Evolutionary conservation across 35 echinoderm and acorn worm species (phyloP), one percentile per base, ranked within the genome.

Genomic region (Heliocidaris tuberculata): DNA sequence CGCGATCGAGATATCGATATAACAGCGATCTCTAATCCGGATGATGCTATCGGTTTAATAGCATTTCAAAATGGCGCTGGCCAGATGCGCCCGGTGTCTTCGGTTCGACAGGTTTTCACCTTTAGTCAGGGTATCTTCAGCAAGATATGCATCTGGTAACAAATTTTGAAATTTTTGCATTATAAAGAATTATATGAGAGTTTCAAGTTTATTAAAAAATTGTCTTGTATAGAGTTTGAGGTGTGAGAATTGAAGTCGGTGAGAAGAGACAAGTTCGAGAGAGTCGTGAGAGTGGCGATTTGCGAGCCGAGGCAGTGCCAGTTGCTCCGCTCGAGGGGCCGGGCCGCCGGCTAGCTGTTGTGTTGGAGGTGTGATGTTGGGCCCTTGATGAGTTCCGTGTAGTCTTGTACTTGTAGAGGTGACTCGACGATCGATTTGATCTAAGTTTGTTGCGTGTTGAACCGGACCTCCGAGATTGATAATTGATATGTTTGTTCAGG

Each of bases 121-220:
- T 15, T n/a, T 89, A 17, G 31, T 48, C 15, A 89, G 31, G 31
- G 87, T 89, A 42, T 89, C 65, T 7, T 8, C 87, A 12, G 87
- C 31, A 42, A 89, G 87, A 89, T 89, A 89, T 48, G 87, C 87
- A 17, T 89, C 87, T 17, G 87, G 87, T 89, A 89, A 89, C 11
- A 47, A 78, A n/a, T 78, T 78, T 78, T 78, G 27, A 0, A 21
- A 27, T 78, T 4, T 78, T 17, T 78, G 6, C 15, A 78, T 6
- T 17, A 27, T 78, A 19, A 7, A 8, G 7, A 78, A n/a, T 78
- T 78, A 24, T 27, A 4, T 78, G 65, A 78, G 35, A 42, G 35
- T 42, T 42, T 42, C 35, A 42, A 42, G 19, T 27, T 78, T 5
- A 3, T 78, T 7, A 1, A n/a, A 78, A n/a, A 6, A 70, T 7